phyloP scores from a whole-genome alignment of 2,113 vertebrate genomes.

The Phrynosoma platyrhinos region DNA sequence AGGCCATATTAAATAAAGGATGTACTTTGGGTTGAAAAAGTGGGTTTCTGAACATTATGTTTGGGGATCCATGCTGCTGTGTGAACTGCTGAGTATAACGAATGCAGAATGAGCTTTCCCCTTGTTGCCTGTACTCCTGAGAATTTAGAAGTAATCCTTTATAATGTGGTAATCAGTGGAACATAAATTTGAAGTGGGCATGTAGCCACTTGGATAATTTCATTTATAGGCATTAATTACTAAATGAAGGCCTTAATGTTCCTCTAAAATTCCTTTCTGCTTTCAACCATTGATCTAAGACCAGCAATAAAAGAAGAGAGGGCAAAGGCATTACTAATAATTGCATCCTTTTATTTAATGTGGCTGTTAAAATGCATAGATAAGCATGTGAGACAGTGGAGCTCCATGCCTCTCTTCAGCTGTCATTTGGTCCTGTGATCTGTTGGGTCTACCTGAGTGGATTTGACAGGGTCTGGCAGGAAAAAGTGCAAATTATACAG shows the following conservation, averaged over 20 bases:
- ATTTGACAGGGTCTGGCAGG: neutral
- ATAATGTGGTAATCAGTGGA: neutral
- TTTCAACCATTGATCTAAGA: neutral
- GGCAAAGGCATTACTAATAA: neutral
- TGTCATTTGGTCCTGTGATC: neutral
- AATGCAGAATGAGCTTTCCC: neutral
- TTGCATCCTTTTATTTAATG: neutral
- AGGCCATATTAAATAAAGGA: neutral
- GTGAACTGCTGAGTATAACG: neutral
- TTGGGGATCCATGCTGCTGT: neutral
- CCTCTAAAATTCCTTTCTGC: neutral
- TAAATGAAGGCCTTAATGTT: slow-evolving; percentile 8
- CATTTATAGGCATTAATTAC: slow-evolving; percentile 5
- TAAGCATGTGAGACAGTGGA: neutral
- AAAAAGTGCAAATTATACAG: neutral
- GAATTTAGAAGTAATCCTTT: neutral
- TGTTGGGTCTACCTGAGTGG: neutral
- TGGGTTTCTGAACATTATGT: neutral
- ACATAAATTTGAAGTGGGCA: slow-evolving; percentile 1
- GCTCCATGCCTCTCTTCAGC: neutral
- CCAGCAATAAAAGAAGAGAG: neutral
- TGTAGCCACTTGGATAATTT: neutral
- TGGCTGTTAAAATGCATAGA: neutral
- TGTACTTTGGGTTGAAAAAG: no score
- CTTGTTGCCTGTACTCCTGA: neutral